phyloP scores from a whole-genome alignment of 2,888 invertebrate species.

The Parapristionchus giblindavisi region DNA sequence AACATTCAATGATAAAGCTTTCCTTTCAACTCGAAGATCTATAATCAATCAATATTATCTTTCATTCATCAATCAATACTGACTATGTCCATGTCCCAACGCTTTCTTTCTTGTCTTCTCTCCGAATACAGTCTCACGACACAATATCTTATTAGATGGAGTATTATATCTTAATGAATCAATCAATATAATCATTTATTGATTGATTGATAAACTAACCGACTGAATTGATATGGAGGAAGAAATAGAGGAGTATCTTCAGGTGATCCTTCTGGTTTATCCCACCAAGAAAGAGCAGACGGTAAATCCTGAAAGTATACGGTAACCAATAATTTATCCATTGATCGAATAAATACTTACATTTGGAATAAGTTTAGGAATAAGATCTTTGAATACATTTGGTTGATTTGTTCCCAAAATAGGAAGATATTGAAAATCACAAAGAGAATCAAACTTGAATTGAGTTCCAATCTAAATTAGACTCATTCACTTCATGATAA shows the following conservation, averaged over 20 bases:
- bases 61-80: slow-evolving; percentile 12
- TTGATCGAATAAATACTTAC: not conserved
- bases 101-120: slow-evolving; percentile 48
- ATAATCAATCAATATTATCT: slow-evolving; percentile 20
- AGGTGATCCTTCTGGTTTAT: slow-evolving; percentile 45
- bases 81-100: slow-evolving; percentile 62
- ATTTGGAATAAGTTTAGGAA: slow-evolving; percentile 58
- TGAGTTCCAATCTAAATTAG: slow-evolving; percentile 57
- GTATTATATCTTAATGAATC: slow-evolving; percentile 52
- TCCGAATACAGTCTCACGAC: slow-evolving; percentile 55
- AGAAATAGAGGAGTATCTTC: slow-evolving; percentile 56
- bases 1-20: slow-evolving; percentile 63
- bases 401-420: slow-evolving; percentile 70
- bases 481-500: not conserved
- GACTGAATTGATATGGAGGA: slow-evolving; percentile 66
- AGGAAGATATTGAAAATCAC: slow-evolving; percentile 92
- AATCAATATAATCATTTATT: not conserved
- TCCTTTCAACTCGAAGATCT: slow-evolving; percentile 65
- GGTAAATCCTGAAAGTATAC: slow-evolving; percentile 43
- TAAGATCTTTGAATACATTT: slow-evolving; percentile 48
- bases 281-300: slow-evolving; percentile 69
- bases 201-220: slow-evolving; percentile 38
- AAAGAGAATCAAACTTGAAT: slow-evolving; percentile 73
- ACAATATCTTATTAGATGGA: slow-evolving; percentile 59
- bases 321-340: not conserved